Conservation (phyloP, 2,888 invertebrate genomes). For the Nephrotoma guestfalica region DNA sequence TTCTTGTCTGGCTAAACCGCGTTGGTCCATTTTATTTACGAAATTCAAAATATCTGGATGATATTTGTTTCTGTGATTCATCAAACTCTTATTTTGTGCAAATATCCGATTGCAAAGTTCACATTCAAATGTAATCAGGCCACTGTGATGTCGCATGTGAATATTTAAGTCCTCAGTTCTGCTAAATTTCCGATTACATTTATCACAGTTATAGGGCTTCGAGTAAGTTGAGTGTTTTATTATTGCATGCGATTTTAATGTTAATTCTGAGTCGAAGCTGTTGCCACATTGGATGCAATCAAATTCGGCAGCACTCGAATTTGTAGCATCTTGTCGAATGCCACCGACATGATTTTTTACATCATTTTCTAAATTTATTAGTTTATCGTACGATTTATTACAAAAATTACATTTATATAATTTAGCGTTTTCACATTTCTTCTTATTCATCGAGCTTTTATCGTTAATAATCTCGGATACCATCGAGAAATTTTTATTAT, state of each 20-base stretch:
- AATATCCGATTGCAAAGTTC: conserved; percentile 7
- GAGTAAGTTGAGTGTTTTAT: neutral
- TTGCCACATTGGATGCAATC: neutral
- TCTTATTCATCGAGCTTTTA: neutral
- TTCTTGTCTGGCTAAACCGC: neutral
- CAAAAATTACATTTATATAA: neutral
- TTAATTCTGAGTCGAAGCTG: neutral
- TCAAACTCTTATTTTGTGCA: conserved; percentile 7
- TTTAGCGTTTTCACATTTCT: neutral
- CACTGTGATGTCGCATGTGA: conserved; percentile 8
- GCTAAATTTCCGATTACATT: conserved; percentile 7
- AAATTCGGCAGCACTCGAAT: neutral
- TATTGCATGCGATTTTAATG: neutral
- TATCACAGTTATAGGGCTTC: conserved; percentile 3
- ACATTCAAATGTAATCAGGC: conserved; percentile 7
- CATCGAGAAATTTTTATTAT: neutral
- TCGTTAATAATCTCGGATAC: too few species aligned
- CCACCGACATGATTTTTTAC: neutral
- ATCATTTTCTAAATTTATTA: neutral
- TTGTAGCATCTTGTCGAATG: neutral
- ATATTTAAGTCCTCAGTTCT: conserved; percentile 9
- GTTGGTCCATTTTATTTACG: neutral
- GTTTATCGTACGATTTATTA: neutral
- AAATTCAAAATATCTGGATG: neutral
- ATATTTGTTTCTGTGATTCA: conserved; percentile 1